Base-by-base conservation (phyloP, 2,888 invertebrate species). In the Pyrrhosoma nymphula region DNA sequence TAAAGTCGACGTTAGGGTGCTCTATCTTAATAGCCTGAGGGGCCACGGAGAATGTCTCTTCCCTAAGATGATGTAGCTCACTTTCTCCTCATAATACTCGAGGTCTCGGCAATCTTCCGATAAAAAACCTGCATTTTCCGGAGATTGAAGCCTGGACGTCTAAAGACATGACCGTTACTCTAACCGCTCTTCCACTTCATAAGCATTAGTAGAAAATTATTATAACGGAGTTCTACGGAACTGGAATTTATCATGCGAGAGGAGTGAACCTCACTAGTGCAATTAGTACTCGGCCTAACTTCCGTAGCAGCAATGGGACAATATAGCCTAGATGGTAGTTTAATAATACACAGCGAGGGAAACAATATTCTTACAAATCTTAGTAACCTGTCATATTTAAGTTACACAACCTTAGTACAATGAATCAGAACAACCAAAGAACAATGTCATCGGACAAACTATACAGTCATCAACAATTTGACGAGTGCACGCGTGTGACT, bases 121-220 rank as follows among this genome's bases (percentile, higher is more conserved):
- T 82, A 82, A 82, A 82, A 82, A 82, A 82, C 12, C 82, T 4
- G 16, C 82, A 82, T 26, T 35, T 82, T 82, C 30, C 35, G 82
- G 69, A 82, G 82, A 26, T 16, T 82, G 82, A 82, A 82, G 82
- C 14, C 35, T 82, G 82, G 82, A 82, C 35, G 35, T 82, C 82
- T 82, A 82, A 82, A 82, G 35, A 82, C 35, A 26, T 35, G 82
- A 82, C 82, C 82, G 82, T 82, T 82, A 82, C 82, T 82, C 35
- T 16, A 82, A 30, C 82, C 82, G 82, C 82, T 35, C 35, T 35
- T 82, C 35, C 82, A 82, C 82, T 82, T 82, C 82, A 82, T 82
- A 82, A 82, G 82, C 82, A 82, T 35, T 35, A 16, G 82, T 82
- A 82, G 82, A 82, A 35, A 82, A 82, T 82, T n/a, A 82, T 12